A percentile compares a stretch with the other conserved stretches of the same genome.
These are phyloP conservation scores for Zelleria hepariella DNA, from an alignment of 2,888 invertebrate genomes.

Conservation along the genomic window DNA sequence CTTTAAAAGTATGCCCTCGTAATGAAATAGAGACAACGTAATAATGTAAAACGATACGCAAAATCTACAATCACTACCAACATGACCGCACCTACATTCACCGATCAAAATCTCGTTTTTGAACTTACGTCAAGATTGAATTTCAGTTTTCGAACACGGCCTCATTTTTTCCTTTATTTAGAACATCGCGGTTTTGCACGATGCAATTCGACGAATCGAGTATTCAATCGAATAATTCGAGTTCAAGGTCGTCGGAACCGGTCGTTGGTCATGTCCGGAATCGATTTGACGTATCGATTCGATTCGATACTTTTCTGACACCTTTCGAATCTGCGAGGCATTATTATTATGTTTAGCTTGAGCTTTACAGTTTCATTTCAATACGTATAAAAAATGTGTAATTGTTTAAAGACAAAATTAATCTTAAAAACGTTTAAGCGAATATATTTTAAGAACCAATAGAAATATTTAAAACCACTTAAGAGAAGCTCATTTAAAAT, in stretches of 20 bases:
- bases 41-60: no score
- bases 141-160: not conserved
- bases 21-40: not conserved
- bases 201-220: not conserved
- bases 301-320: not conserved
- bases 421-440: no score
- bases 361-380: no score
- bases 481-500: no score
- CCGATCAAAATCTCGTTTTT: not conserved
- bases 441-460: no score
- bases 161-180: not conserved
- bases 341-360: not conserved
- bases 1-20: not conserved
- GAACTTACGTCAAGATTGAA: not conserved
- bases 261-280: constrained; percentile 4
- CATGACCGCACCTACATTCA: not conserved
- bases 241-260: constrained; percentile 14
- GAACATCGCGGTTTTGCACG: not conserved
- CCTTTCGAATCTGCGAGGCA: not conserved
- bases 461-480: no score
- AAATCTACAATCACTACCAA: not conserved
- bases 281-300: constrained; percentile 1
- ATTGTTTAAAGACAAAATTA: no score
- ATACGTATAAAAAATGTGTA: no score
- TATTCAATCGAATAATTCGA: constrained; percentile 2